These are phyloP conservation scores for Caenorhabditis sp. DNA, from an alignment of 2,888 invertebrate genomes.

Conservation along the genomic window DNA sequence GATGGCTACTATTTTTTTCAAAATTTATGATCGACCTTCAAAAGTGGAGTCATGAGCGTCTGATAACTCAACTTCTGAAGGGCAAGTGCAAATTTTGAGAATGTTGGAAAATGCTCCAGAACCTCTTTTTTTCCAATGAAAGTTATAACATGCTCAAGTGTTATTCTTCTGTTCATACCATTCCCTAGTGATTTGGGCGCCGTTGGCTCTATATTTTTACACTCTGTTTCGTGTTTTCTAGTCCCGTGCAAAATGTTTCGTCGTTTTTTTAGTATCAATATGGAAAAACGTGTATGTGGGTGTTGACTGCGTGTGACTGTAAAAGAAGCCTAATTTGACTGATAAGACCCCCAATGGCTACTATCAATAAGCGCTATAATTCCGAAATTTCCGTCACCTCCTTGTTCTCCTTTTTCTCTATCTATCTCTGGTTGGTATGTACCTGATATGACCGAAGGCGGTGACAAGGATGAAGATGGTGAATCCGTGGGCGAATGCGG, in stretches of 20 bases:
- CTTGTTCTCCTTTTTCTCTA: conserved; percentile 11
- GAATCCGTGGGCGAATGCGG: conserved; percentile 78
- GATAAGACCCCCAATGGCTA: conserved; percentile 48
- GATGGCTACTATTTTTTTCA: too few relatives aligned
- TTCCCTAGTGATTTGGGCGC: too few relatives aligned
- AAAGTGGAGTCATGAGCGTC: too few relatives aligned
- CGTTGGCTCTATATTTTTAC: neutral
- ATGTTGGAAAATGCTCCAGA: too few relatives aligned
- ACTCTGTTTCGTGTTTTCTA: conserved; percentile 25
- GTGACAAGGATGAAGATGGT: conserved; percentile 77
- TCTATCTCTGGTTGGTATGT: conserved; percentile 18
- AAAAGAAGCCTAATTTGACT: conserved; percentile 48
- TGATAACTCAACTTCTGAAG: too few relatives aligned
- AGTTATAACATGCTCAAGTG: too few relatives aligned
- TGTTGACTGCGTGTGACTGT: conserved; percentile 31
- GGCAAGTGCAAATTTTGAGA: too few relatives aligned
- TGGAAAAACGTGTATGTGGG: neutral
- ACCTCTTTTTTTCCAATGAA: too few relatives aligned
- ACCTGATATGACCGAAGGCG: conserved; percentile 79
- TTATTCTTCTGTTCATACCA: too few relatives aligned
- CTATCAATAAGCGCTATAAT: conserved; percentile 46
- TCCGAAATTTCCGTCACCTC: conserved; percentile 42
- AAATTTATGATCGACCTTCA: too few relatives aligned
- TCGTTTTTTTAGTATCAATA: conserved; percentile 1
- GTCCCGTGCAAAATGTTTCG: conserved; percentile 19